A percentile compares a stretch with the other conserved stretches of the same genome.
Evolutionary conservation across 2,888 invertebrate species (phyloP).

Genomic region (Tanytarsus gracilentus): DNA sequence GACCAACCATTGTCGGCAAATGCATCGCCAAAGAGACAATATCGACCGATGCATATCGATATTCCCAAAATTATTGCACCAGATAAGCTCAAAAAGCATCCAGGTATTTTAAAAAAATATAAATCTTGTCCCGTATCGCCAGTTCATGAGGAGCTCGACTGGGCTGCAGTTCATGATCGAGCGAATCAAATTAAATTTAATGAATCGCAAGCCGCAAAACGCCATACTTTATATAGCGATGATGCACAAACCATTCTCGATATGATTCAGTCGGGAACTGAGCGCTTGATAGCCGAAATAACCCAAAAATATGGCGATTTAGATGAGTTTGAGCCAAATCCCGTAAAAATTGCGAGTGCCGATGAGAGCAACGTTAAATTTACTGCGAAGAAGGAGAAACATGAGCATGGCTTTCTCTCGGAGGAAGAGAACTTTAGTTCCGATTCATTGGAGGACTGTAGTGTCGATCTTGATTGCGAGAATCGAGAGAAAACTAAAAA

Average conservation of each 20-base stretch:
- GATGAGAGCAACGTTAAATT: not conserved
- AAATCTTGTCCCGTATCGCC: slow-evolving; percentile 76
- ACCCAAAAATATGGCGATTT: slow-evolving; percentile 55
- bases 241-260: slow-evolving; percentile 51
- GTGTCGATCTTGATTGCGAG: slow-evolving; percentile 46
- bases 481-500: slow-evolving; percentile 41
- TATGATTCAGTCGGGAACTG: slow-evolving; percentile 54
- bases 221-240: slow-evolving; percentile 43
- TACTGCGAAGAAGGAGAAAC: slow-evolving; percentile 29
- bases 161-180: slow-evolving; percentile 39
- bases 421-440: slow-evolving; percentile 61
- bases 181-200: slow-evolving; percentile 34
- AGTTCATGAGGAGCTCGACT: slow-evolving; percentile 67
- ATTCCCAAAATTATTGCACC: slow-evolving; percentile 14
- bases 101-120: slow-evolving; percentile 55
- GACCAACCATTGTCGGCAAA: not conserved
- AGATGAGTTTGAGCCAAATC: slow-evolving; percentile 45
- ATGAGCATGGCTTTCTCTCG: slow-evolving; percentile 32
- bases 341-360: slow-evolving; percentile 33
- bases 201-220: slow-evolving; percentile 34
- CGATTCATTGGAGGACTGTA: slow-evolving; percentile 67
- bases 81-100: slow-evolving; percentile 34
- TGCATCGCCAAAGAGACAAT: not conserved
- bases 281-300: slow-evolving; percentile 57
- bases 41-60: slow-evolving; percentile 23